These are phyloP conservation scores for Solen grandis DNA, from an alignment of 1,140 invertebrate species.

Conservation along the genomic window DNA sequence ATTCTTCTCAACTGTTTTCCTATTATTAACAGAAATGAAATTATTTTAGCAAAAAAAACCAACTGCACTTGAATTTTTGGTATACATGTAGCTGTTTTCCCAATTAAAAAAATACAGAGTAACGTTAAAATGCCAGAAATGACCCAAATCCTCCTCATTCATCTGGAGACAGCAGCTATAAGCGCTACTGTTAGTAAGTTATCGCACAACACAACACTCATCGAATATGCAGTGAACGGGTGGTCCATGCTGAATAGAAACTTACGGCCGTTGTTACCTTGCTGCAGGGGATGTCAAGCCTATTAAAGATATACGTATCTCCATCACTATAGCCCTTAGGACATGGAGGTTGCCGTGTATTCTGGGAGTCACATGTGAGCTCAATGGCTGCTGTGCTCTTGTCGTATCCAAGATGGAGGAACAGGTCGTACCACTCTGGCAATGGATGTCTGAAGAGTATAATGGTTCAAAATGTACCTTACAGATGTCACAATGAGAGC, in stretches of 20 bases:
- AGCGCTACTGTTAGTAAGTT: too few species aligned
- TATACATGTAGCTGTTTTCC: too few species aligned
- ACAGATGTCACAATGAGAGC: background rate
- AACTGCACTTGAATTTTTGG: too few species aligned
- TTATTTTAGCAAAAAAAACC: too few species aligned
- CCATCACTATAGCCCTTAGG: constrained; percentile 65
- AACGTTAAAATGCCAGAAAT: too few species aligned
- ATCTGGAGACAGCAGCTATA: too few species aligned
- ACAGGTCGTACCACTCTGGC: constrained; percentile 72
- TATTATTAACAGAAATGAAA: too few species aligned
- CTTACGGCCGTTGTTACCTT: constrained; percentile 27
- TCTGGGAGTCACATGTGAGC: constrained; percentile 66
- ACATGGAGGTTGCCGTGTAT: constrained; percentile 57
- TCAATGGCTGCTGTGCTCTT: constrained; percentile 62
- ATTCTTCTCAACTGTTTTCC: too few species aligned
- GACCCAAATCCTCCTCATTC: too few species aligned
- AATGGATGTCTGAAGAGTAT: constrained; percentile 67
- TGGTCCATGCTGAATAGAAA: background rate
- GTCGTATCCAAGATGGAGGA: constrained; percentile 64
- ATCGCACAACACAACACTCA: too few species aligned
- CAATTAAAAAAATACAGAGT: too few species aligned
- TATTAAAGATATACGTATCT: constrained; percentile 59
- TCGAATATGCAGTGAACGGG: too few species aligned
- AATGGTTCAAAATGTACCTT: background rate
- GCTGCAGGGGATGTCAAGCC: constrained; percentile 62